Percentiles rank a stretch among this genome's conserved stretches.
Conservation (phyloP, 2,113 vertebrate species). For the Cavia aperea region DNA sequence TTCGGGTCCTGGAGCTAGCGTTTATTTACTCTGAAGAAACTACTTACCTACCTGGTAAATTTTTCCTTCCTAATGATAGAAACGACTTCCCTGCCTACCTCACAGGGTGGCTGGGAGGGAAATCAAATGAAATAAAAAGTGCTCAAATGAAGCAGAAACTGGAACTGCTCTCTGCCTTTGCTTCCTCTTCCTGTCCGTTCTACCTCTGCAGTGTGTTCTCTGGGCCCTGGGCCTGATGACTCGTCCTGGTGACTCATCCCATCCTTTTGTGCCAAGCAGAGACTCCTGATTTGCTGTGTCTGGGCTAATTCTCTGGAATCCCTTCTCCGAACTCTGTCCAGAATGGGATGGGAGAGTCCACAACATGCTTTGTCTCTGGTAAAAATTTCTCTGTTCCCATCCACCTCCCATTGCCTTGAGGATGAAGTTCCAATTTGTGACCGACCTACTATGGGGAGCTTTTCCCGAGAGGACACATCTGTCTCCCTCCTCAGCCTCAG, state of each 20-base stretch:
- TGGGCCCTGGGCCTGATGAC: neutral
- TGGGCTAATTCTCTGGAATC: neutral
- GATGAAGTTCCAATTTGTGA: neutral
- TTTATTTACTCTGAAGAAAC: neutral
- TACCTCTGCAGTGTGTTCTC: neutral
- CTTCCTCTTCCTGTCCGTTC: neutral
- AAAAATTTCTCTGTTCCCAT: neutral
- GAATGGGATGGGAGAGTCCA: neutral
- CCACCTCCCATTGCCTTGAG: neutral
- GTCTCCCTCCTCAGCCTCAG: neutral
- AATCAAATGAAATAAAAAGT: neutral
- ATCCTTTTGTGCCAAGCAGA: neutral
- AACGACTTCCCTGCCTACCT: neutral
- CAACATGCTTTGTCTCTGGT: neutral
- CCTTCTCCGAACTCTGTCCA: neutral
- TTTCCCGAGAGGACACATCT: neutral
- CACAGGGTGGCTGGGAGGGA: neutral
- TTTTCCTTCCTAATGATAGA: neutral
- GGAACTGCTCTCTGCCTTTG: neutral
- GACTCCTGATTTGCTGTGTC: neutral
- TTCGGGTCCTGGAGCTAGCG: neutral
- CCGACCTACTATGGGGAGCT: accelerated
- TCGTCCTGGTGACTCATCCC: neutral
- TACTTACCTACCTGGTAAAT: neutral
- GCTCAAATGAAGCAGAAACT: neutral